phyloP scores from a whole-genome alignment of 2,888 invertebrate genomes.

The Dichetophora obliterata region DNA sequence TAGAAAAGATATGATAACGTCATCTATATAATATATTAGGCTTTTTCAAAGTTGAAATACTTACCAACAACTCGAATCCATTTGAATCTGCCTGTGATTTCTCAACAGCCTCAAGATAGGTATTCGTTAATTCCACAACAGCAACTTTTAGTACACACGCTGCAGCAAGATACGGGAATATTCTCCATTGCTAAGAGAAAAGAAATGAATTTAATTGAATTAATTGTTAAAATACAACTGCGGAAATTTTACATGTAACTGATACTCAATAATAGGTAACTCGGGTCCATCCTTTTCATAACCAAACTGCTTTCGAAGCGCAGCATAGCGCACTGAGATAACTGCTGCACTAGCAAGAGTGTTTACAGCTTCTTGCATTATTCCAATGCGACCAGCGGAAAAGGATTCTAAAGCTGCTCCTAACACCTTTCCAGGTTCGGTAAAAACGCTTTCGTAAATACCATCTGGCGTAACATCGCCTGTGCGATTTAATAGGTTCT shows the following conservation, averaged over 20 bases:
- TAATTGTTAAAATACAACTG: neutral
- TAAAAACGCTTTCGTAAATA: slow-evolving; percentile 89
- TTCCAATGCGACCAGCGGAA: slow-evolving; percentile 85
- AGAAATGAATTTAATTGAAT: neutral
- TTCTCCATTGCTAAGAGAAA: slow-evolving; percentile 76
- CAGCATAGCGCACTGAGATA: slow-evolving; percentile 85
- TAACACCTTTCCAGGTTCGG: slow-evolving; percentile 87
- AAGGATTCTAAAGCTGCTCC: slow-evolving; percentile 89
- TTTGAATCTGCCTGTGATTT: slow-evolving; percentile 72
- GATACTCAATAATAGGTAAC: slow-evolving; percentile 84
- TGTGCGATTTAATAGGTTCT: slow-evolving; percentile 86
- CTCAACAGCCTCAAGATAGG: slow-evolving; percentile 79
- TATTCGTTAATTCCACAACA: slow-evolving; percentile 75
- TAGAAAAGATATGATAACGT: too few species aligned
- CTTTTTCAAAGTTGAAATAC: slow-evolving; percentile 29
- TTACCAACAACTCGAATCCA: slow-evolving; percentile 67
- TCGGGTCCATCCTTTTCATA: slow-evolving; percentile 75
- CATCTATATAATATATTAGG: too few species aligned
- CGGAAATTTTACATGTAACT: slow-evolving; percentile 74
- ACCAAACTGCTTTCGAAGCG: slow-evolving; percentile 83
- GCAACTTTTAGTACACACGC: slow-evolving; percentile 76
- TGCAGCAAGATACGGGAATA: slow-evolving; percentile 79
- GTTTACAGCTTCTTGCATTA: slow-evolving; percentile 72
- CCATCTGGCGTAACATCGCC: slow-evolving; percentile 92
- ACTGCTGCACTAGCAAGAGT: slow-evolving; percentile 76